A percentile compares a stretch with the other conserved stretches of the same genome.
Conservation (phyloP, 2,113 vertebrate genomes). For the Tachysurus vachellii region DNA sequence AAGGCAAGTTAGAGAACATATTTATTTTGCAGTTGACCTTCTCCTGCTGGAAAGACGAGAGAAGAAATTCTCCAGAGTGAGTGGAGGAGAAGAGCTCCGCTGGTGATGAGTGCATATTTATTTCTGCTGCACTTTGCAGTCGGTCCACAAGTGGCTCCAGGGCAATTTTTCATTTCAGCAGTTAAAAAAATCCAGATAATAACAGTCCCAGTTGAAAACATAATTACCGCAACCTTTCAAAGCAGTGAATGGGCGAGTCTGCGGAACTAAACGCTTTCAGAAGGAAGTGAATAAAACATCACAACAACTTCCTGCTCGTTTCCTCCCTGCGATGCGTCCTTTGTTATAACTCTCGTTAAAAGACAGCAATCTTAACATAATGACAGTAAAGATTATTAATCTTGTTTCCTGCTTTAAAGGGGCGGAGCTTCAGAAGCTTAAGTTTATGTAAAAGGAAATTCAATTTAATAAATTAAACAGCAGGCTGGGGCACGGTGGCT, state of each 20-base stretch:
- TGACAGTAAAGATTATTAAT: neutral
- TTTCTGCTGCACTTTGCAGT: constrained; percentile 44
- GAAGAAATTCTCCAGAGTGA: constrained; percentile 36
- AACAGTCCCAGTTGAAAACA: constrained; percentile 21
- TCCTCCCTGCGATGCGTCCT: too few species aligned
- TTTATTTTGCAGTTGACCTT: constrained; percentile 44
- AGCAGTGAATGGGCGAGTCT: constrained; percentile 14
- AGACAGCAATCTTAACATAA: neutral
- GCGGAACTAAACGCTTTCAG: neutral
- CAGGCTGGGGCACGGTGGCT: too few species aligned
- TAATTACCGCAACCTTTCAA: constrained; percentile 34
- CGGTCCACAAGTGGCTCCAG: constrained; percentile 42
- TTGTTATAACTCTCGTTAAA: neutral
- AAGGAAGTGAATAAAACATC: neutral
- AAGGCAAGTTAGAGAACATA: constrained; percentile 39
- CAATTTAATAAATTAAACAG: neutral
- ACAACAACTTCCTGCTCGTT: constrained; percentile 13
- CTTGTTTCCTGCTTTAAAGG: neutral
- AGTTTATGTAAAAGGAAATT: neutral
- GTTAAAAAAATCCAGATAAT: constrained; percentile 26
- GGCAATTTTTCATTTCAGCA: constrained; percentile 48
- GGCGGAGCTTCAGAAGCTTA: neutral
- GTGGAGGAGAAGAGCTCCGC: constrained; percentile 25
- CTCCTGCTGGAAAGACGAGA: constrained; percentile 41
- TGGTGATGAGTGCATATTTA: constrained; percentile 47